Evolutionary conservation across 2,888 invertebrate genomes (phyloP).

Genomic region (Dasypogon diadema): DNA sequence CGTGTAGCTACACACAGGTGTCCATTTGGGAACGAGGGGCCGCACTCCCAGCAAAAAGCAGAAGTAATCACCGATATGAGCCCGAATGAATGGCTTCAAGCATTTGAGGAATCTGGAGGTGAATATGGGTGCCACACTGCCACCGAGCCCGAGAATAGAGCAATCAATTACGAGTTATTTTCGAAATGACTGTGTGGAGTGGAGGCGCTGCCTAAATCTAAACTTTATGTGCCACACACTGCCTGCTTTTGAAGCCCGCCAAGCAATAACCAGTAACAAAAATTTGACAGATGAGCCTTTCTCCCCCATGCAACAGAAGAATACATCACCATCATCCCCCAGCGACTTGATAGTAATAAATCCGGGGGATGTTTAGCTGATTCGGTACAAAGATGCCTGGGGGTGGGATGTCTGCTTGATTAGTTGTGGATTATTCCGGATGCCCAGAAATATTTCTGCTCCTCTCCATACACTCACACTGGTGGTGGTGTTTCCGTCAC

Average conservation of each 20-base stretch:
- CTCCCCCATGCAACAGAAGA: neutral
- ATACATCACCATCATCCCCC: constrained; percentile 28
- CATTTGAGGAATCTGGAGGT: constrained; percentile 16
- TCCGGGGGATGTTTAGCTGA: constrained; percentile 45
- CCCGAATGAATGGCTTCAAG: constrained; percentile 10
- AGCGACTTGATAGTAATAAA: constrained; percentile 42
- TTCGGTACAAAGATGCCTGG: constrained; percentile 25
- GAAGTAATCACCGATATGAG: constrained; percentile 21
- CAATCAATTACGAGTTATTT: constrained; percentile 48
- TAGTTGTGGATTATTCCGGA: constrained; percentile 19
- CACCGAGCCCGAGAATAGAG: constrained; percentile 30
- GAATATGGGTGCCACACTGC: constrained; percentile 20
- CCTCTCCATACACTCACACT: neutral
- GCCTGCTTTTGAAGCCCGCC: constrained; percentile 6
- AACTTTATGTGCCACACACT: constrained; percentile 17
- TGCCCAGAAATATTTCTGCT: neutral
- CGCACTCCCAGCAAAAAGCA: constrained; percentile 4
- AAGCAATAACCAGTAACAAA: constrained; percentile 51
- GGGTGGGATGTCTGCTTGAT: constrained; percentile 36
- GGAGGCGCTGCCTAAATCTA: constrained; percentile 11
- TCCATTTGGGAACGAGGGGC: neutral
- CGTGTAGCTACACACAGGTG: neutral
- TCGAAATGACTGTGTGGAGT: neutral
- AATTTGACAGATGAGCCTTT: constrained; percentile 51
- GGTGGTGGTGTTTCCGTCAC: constrained; percentile 6